Conservation (phyloP, 2,888 invertebrate genomes). For the Lordiphosa andalusiaca region DNA sequence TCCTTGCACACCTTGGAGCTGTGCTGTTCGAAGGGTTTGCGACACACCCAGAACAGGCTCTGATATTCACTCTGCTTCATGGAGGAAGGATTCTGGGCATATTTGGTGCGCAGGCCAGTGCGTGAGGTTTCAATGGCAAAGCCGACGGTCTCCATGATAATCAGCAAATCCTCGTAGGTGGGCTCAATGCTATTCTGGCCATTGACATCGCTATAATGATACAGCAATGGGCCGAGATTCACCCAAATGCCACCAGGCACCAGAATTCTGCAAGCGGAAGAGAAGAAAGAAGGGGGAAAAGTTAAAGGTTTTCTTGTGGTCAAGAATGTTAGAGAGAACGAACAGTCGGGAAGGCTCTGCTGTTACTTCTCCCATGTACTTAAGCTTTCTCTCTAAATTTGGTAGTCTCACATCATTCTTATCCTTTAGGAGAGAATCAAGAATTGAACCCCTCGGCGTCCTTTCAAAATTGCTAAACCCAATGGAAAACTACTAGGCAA, state of each 20-base stretch:
- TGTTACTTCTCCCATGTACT: too few species aligned
- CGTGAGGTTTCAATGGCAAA: conserved; percentile 88
- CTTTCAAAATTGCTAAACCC: too few species aligned
- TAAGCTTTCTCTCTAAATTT: too few species aligned
- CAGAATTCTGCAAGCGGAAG: conserved; percentile 82
- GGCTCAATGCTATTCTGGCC: conserved; percentile 96
- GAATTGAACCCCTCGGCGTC: too few species aligned
- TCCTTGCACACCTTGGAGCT: conserved; percentile 28
- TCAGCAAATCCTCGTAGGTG: conserved; percentile 90
- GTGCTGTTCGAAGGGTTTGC: conserved; percentile 82
- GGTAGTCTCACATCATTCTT: too few species aligned
- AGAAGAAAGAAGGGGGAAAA: too few species aligned
- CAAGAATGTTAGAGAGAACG: too few species aligned
- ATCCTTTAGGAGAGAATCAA: too few species aligned
- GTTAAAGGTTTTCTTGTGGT: too few species aligned
- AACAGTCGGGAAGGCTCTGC: too few species aligned
- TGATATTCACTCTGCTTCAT: conserved; percentile 96
- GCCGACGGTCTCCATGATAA: conserved; percentile 90
- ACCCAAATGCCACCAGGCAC: conserved; percentile 95
- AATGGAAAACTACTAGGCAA: too few species aligned
- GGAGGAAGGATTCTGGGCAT: conserved; percentile 94
- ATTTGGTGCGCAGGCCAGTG: conserved; percentile 90
- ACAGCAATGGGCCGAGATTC: conserved; percentile 94
- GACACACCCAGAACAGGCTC: conserved; percentile 95
- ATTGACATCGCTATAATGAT: conserved; percentile 93